Conservation (phyloP, 2,113 vertebrate species). For the Cephalophus harveyi region DNA sequence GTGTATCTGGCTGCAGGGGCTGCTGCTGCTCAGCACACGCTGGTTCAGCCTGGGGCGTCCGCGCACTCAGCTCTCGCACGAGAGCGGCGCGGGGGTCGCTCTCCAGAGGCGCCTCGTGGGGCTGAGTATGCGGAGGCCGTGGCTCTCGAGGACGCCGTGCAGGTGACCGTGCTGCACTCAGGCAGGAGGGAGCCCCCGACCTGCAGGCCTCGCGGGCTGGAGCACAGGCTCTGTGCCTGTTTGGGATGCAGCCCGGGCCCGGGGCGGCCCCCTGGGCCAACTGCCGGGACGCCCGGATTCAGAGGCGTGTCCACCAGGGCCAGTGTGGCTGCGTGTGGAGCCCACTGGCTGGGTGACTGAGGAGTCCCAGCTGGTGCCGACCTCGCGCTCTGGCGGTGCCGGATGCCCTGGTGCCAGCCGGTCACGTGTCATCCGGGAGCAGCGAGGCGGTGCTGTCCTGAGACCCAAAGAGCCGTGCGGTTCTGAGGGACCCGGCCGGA, state of each 20-base stretch:
- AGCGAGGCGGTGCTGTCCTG: background rate
- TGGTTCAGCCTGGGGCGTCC: accelerated
- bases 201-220: accelerated
- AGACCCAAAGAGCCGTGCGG: accelerated
- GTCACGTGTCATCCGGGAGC: background rate
- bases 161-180: too few species aligned
- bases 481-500: background rate
- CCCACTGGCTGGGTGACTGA: background rate
- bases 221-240: background rate
- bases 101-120: background rate
- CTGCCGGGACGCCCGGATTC: background rate
- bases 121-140: background rate
- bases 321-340: too few species aligned
- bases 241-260: background rate
- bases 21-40: background rate
- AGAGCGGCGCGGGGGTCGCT: accelerated
- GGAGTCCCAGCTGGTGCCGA: background rate
- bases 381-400: too few species aligned
- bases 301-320: background rate
- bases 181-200: background rate
- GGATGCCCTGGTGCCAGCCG: background rate
- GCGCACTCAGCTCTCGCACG: background rate
- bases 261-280: background rate
- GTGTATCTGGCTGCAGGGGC: background rate
- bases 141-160: background rate